Percentiles rank a stretch among this genome's conserved stretches.
phyloP scores from a whole-genome alignment of 2,888 invertebrate species.

The Dryomyza anilis region DNA sequence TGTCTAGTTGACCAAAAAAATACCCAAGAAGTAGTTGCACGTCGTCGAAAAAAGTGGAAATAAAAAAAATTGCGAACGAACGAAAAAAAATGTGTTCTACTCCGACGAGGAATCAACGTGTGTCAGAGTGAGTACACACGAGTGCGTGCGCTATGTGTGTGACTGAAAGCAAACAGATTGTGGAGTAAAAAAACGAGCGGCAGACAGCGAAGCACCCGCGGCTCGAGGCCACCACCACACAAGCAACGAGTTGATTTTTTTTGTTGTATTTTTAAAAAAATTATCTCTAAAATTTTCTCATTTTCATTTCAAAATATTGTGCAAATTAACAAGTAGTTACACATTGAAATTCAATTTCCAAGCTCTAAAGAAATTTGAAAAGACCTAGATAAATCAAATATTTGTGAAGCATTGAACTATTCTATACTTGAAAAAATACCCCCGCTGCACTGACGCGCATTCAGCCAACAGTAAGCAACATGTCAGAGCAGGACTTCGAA shows the following conservation, averaged over 20 bases:
- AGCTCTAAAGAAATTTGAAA: neutral
- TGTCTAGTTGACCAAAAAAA: constrained; percentile 25
- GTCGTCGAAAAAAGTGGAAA: constrained; percentile 37
- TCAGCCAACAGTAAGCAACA: no score
- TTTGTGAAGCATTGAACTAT: neutral
- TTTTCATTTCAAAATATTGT: neutral
- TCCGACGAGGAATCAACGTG: neutral
- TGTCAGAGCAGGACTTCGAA: constrained; percentile 34
- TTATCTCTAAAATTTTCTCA: neutral
- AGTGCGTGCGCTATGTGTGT: constrained; percentile 18
- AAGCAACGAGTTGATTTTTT: constrained; percentile 31
- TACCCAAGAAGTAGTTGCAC: no score
- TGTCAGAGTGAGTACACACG: constrained; percentile 22
- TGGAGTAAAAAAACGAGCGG: constrained; percentile 31
- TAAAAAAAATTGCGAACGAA: constrained; percentile 29
- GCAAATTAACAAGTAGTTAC: constrained; percentile 21
- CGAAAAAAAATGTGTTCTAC: constrained; percentile 31
- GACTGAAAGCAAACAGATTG: constrained; percentile 33
- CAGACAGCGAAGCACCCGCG: constrained; percentile 27
- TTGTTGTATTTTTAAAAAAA: constrained; percentile 28
- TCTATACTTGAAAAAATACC: neutral
- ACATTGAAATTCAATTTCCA: neutral
- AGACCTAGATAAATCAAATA: neutral
- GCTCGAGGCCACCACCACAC: constrained; percentile 32
- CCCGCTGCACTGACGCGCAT: neutral